Evolutionary conservation across 2,888 invertebrate species (phyloP).

Genomic region (Dromius quadrimaculatus): DNA sequence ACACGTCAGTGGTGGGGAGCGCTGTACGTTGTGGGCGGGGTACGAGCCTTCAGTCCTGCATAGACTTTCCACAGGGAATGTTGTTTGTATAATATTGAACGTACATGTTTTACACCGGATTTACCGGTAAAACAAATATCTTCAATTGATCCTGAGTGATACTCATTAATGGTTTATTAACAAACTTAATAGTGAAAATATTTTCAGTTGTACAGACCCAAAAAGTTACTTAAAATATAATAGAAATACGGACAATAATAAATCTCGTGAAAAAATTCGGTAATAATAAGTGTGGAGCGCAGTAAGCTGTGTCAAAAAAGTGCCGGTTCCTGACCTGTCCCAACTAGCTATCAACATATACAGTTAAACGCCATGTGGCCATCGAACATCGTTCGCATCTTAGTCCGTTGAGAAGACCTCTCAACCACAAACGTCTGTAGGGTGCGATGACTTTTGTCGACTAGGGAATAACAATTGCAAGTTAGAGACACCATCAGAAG

Average conservation of each 20-base stretch:
- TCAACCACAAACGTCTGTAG: neutral
- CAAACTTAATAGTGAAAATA: too few species aligned
- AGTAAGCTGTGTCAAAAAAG: neutral
- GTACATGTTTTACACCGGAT: neutral
- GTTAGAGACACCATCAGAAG: neutral
- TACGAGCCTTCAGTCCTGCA: slow-evolving; percentile 22
- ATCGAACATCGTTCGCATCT: slow-evolving; percentile 55
- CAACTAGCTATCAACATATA: neutral
- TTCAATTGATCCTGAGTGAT: too few species aligned
- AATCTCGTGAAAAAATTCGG: too few species aligned
- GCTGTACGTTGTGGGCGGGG: slow-evolving; percentile 34
- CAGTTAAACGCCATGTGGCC: slow-evolving; percentile 44
- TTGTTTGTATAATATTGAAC: slow-evolving; percentile 21
- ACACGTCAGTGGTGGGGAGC: slow-evolving; percentile 59
- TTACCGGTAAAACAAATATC: slow-evolving; percentile 1
- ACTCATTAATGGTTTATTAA: too few species aligned
- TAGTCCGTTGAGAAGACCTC: slow-evolving; percentile 47
- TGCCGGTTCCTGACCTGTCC: neutral
- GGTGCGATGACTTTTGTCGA: slow-evolving; percentile 37
- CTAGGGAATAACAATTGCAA: slow-evolving; percentile 35
- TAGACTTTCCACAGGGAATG: slow-evolving; percentile 31
- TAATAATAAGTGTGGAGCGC: too few species aligned
- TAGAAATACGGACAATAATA: too few species aligned
- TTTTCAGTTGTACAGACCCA: too few species aligned
- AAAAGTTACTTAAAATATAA: too few species aligned